Evolutionary conservation across 2,797 vertebrate species (phyloP).

Genomic region (Triplophysa yarkandensis): DNA sequence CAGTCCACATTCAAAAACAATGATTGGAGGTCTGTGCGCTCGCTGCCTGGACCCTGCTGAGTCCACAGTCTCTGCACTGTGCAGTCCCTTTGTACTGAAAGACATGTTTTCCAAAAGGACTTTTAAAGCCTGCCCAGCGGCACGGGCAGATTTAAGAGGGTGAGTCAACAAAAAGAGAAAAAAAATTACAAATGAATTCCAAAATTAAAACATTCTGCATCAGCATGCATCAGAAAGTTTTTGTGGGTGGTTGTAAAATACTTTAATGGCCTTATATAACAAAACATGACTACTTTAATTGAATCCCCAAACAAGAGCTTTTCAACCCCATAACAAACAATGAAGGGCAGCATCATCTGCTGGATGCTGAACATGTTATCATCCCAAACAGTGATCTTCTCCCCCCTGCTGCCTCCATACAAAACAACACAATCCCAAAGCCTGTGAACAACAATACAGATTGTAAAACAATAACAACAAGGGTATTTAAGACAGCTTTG

Average conservation of each 20-base stretch:
- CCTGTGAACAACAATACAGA: constrained; percentile 37
- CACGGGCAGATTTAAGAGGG: constrained; percentile 37
- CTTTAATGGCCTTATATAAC: background rate
- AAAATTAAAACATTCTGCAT: no score
- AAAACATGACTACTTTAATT: background rate
- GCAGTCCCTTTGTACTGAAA: constrained; percentile 65
- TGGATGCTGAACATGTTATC: constrained; percentile 27
- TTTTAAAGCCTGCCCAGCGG: constrained; percentile 53
- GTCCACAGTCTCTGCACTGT: constrained; percentile 69
- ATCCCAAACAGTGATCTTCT: constrained; percentile 25
- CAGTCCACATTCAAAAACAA: constrained; percentile 75
- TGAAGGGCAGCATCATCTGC: background rate
- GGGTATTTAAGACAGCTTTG: constrained; percentile 41
- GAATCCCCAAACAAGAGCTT: background rate
- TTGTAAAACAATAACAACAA: constrained; percentile 44
- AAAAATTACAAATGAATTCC: no score
- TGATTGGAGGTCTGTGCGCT: constrained; percentile 70
- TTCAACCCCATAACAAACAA: constrained; percentile 39
- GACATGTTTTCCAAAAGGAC: constrained; percentile 66
- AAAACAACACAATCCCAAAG: constrained; percentile 25
- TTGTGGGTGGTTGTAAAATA: background rate
- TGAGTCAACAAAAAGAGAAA: constrained; percentile 5
- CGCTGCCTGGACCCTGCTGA: constrained; percentile 67
- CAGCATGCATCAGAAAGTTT: background rate
- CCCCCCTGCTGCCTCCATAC: constrained; percentile 5